A percentile compares a stretch with the other conserved stretches of the same genome.
Evolutionary conservation across 2,113 vertebrate species (phyloP).

Genomic region (Hippocampus zosterae): DNA sequence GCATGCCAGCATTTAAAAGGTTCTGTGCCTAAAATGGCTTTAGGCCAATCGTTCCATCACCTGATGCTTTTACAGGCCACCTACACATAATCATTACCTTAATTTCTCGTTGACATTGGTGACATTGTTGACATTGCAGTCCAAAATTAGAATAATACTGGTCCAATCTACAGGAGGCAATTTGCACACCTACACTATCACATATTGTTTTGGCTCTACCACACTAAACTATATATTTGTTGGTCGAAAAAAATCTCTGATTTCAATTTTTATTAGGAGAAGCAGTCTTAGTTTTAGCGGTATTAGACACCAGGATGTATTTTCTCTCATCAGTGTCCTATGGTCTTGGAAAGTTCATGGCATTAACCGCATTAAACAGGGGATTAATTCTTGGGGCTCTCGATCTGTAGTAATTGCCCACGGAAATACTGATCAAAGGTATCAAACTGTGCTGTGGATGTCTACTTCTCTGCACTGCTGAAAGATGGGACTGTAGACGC

Average conservation of each 20-base stretch:
- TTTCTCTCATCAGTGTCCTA: slow-evolving; percentile 25
- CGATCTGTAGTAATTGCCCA: slow-evolving; percentile 64
- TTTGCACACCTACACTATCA: slow-evolving; percentile 22
- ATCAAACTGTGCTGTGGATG: slow-evolving; percentile 63
- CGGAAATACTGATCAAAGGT: slow-evolving; percentile 67
- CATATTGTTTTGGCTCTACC: neutral
- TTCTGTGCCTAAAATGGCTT: slow-evolving; percentile 17
- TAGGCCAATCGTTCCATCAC: slow-evolving; percentile 20
- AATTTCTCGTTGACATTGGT: slow-evolving; percentile 31
- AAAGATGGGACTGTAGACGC: slow-evolving; percentile 38
- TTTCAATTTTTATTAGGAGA: neutral
- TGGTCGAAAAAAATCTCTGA: too few species aligned
- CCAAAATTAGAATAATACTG: slow-evolving; percentile 18
- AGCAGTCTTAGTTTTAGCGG: neutral
- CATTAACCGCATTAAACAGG: slow-evolving; percentile 62
- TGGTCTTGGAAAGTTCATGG: slow-evolving; percentile 43
- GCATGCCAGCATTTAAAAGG: slow-evolving; percentile 31
- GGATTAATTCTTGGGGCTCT: slow-evolving; percentile 60
- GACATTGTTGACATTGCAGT: slow-evolving; percentile 22
- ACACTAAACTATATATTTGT: too few species aligned
- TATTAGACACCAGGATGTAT: slow-evolving; percentile 12
- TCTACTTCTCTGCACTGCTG: slow-evolving; percentile 59
- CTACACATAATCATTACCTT: slow-evolving; percentile 34
- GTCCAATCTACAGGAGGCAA: slow-evolving; percentile 4
- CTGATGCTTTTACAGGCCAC: slow-evolving; percentile 25